A percentile compares a stretch with the other conserved stretches of the same genome.
phyloP scores from a whole-genome alignment of 2,113 vertebrate genomes.

The Rousettus leschenaultii region DNA sequence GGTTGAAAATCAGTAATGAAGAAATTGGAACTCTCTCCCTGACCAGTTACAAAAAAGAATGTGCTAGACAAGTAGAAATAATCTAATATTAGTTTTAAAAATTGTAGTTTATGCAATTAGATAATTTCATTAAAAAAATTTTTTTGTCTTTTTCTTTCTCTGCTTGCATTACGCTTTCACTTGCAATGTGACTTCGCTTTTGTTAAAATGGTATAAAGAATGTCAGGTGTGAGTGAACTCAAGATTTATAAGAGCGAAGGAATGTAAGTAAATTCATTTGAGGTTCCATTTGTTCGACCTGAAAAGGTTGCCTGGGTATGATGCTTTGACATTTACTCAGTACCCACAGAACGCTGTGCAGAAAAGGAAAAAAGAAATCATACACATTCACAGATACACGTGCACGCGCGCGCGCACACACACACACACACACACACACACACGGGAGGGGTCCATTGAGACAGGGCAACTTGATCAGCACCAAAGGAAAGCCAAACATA shows the following conservation, averaged over 20 bases:
- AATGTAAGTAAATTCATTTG: slow-evolving; percentile 64
- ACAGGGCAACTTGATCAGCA: slow-evolving; percentile 38
- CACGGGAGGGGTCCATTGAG: neutral
- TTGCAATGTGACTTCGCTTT: slow-evolving; percentile 51
- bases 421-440: neutral
- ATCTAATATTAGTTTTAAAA: neutral
- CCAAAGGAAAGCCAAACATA: slow-evolving; percentile 61
- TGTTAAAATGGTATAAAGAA: slow-evolving; percentile 48
- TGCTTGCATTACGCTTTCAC: neutral
- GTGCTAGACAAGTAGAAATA: neutral
- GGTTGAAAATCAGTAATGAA: neutral
- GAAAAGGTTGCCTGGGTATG: slow-evolving; percentile 49
- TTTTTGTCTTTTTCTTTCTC: neutral
- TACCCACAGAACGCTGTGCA: neutral
- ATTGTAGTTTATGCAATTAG: neutral
- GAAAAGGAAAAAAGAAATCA: neutral
- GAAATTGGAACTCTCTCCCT: neutral
- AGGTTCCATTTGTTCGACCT: slow-evolving; percentile 67
- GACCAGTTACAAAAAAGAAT: neutral
- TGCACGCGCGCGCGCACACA: neutral
- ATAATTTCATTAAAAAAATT: neutral
- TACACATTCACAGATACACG: neutral
- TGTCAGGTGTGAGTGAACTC: slow-evolving; percentile 60
- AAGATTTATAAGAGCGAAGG: slow-evolving; percentile 55
- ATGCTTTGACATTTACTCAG: slow-evolving; percentile 60